Conservation (phyloP, 2,113 vertebrate species). For the Melanerpes aurifrons region DNA sequence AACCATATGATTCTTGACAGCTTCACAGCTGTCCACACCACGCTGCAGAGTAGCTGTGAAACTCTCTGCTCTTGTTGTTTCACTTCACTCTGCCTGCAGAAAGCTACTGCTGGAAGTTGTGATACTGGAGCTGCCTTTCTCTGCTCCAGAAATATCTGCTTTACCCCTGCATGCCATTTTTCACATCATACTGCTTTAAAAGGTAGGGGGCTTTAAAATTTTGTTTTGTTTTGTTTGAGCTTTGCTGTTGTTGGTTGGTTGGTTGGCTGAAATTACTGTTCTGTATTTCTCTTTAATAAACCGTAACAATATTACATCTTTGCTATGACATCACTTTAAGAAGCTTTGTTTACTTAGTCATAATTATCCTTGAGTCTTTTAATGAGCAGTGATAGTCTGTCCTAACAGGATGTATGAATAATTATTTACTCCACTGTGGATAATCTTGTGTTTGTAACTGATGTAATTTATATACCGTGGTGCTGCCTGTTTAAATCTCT, state of each 20-base stretch:
- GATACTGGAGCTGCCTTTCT: neutral
- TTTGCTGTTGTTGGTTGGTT: neutral
- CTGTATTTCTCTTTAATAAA: neutral
- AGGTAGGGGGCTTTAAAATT: neutral
- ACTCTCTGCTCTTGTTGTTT: constrained; percentile 38
- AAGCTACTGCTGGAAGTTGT: neutral
- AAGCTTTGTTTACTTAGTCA: constrained; percentile 5
- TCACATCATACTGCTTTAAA: neutral
- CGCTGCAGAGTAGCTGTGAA: constrained; percentile 39
- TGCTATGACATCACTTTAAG: neutral
- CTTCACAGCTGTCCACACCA: constrained; percentile 24
- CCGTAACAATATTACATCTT: neutral
- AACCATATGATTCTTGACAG: constrained; percentile 42
- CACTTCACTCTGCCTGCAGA: constrained; percentile 9
- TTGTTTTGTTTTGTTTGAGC: too few relatives aligned
- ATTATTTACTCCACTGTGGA: constrained; percentile 62
- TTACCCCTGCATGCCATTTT: neutral
- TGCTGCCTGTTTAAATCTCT: constrained; percentile 44
- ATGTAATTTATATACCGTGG: constrained; percentile 36
- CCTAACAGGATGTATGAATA: constrained; percentile 58
- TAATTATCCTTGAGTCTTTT: constrained; percentile 19
- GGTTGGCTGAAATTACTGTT: neutral
- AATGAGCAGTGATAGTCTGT: constrained; percentile 41
- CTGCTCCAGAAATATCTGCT: constrained; percentile 1
- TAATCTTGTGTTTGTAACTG: constrained; percentile 52